These are phyloP conservation scores for Anthrax anthrax DNA, from an alignment of 2,888 invertebrate species.

Conservation along the genomic window DNA sequence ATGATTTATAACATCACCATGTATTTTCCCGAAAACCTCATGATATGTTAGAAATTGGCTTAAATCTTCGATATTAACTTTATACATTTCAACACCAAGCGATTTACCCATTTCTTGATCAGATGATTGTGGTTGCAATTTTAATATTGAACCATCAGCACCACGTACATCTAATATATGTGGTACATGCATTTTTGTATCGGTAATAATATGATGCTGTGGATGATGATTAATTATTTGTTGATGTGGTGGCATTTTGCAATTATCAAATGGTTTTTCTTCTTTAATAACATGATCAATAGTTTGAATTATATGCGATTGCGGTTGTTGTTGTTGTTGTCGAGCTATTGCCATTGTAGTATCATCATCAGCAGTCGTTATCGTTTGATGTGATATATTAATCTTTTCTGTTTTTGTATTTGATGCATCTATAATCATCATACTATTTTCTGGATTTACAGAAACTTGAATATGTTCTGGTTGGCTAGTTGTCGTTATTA, in stretches of 20 bases:
- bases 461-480: conserved; percentile 15
- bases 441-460: conserved; percentile 10
- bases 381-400: conserved; percentile 15
- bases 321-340: not conserved
- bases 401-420: conserved; percentile 1
- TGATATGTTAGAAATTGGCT: conserved; percentile 74
- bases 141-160: conserved; percentile 58
- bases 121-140: conserved; percentile 38
- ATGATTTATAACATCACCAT: conserved; percentile 32
- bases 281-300: conserved; percentile 6
- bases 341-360: not conserved
- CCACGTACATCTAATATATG: conserved; percentile 44
- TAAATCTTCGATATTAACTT: conserved; percentile 67
- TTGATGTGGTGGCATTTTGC: conserved; percentile 8
- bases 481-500: conserved; percentile 17
- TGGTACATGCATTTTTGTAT: conserved; percentile 12
- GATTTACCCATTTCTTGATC: conserved; percentile 39
- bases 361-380: conserved; percentile 7
- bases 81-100: conserved; percentile 55
- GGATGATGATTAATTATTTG: conserved; percentile 3
- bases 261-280: conserved; percentile 11
- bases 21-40: conserved; percentile 63
- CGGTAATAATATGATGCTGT: conserved; percentile 7
- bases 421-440: conserved; percentile 12
- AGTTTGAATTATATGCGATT: not conserved